Percentiles rank a stretch among this genome's conserved stretches.
phyloP scores from a whole-genome alignment of 2,113 vertebrate genomes.

The Menura novaehollandiae region DNA sequence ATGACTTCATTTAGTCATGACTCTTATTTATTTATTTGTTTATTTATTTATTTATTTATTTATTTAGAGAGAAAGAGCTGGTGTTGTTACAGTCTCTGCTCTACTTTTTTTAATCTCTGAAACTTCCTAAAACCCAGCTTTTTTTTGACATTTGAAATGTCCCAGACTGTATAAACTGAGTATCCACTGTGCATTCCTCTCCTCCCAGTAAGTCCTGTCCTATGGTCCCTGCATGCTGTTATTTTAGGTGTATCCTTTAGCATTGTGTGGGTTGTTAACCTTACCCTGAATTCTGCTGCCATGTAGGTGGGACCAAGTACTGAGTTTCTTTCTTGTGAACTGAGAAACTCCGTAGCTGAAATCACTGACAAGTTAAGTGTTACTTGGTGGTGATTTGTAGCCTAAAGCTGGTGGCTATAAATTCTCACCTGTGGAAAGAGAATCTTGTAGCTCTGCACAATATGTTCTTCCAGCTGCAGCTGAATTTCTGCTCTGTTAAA shows the following conservation, averaged over 20 bases:
- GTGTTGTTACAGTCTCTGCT: slow-evolving; percentile 2
- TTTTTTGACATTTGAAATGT: slow-evolving; percentile 1
- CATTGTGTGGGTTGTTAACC: not conserved
- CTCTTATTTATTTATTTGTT: slow-evolving; percentile 22
- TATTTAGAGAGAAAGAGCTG: not conserved
- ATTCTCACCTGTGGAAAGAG: not conserved
- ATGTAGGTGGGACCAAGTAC: not conserved
- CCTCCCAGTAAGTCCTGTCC: not conserved
- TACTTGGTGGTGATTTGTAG: not conserved
- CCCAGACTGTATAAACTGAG: not conserved
- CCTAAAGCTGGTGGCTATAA: not conserved
- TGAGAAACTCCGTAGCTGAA: not conserved
- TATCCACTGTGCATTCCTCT: not conserved
- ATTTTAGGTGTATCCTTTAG: slow-evolving; percentile 1
- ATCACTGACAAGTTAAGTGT: not conserved
- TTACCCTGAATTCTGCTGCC: not conserved
- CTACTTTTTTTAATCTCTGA: slow-evolving; percentile 17
- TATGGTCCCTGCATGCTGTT: not conserved
- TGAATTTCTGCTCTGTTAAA: not conserved
- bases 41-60: slow-evolving; percentile 44
- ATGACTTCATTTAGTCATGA: slow-evolving; percentile 38
- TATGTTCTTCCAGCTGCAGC: not conserved
- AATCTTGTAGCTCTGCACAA: not conserved
- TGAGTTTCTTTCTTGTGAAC: not conserved
- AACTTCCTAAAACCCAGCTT: not conserved